A percentile compares a stretch with the other conserved stretches of the same genome.
Conservation (phyloP, 2,888 invertebrate species). For the Agrotis exclamationis region DNA sequence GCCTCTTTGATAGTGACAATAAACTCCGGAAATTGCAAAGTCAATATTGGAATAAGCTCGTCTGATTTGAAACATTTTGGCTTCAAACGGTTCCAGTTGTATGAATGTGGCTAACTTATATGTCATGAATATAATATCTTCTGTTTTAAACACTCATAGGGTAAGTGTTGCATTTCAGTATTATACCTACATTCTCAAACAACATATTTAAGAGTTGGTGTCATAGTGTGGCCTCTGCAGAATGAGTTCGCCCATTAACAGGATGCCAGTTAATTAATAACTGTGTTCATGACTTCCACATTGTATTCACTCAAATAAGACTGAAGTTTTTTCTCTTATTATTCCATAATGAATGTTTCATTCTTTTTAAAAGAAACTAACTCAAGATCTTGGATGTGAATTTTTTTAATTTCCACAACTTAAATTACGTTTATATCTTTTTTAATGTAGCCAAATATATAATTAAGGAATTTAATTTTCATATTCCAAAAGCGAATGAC, state of each 20-base stretch:
- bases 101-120: too few relatives aligned
- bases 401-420: background rate
- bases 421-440: background rate
- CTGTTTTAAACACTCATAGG: background rate
- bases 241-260: background rate
- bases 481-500: background rate
- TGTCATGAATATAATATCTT: background rate
- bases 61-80: background rate
- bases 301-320: background rate
- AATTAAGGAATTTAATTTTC: slow-evolving; percentile 4
- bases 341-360: slow-evolving; percentile 2
- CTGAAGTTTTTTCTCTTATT: background rate
- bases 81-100: background rate
- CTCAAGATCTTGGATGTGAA: background rate
- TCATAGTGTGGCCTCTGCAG: background rate
- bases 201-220: background rate
- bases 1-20: slow-evolving; percentile 1
- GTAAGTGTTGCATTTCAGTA: background rate
- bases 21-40: slow-evolving; percentile 2
- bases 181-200: background rate
- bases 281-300: background rate
- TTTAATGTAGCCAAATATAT: slow-evolving; percentile 1
- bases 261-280: background rate
- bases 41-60: background rate
- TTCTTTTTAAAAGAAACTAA: background rate